These are phyloP conservation scores for Agrotis exclamationis DNA, from an alignment of 2,888 invertebrate genomes.

Conservation along the genomic window DNA sequence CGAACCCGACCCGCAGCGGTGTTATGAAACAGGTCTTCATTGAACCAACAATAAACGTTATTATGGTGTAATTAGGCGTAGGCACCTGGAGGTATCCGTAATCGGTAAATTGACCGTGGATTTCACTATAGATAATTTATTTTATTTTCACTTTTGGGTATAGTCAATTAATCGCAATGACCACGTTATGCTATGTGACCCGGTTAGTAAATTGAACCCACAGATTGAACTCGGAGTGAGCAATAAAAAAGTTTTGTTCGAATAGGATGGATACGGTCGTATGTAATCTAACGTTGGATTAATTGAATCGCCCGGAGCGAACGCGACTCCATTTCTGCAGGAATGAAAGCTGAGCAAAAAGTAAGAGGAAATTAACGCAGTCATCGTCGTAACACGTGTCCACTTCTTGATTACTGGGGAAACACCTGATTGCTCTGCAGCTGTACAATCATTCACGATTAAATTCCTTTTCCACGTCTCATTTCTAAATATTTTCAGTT, in stretches of 20 bases:
- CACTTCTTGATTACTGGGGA: conserved; percentile 32
- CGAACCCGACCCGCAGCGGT: conserved; percentile 79
- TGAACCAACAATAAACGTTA: conserved; percentile 67
- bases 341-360: conserved; percentile 67
- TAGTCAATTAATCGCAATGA: conserved; percentile 73
- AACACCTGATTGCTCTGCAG: conserved; percentile 12
- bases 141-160: conserved; percentile 52
- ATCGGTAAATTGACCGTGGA: conserved; percentile 38
- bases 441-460: too few species aligned
- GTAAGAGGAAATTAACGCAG: conserved; percentile 62
- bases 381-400: conserved; percentile 66
- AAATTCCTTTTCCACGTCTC: too few species aligned
- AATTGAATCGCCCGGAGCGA: conserved; percentile 79
- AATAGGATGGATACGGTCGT: conserved; percentile 65
- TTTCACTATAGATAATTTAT: conserved; percentile 31
- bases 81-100: conserved; percentile 40
- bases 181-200: conserved; percentile 63
- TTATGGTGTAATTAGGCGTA: conserved; percentile 53
- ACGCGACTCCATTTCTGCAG: conserved; percentile 69
- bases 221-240: conserved; percentile 65
- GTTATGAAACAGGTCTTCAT: conserved; percentile 79
- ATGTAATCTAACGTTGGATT: conserved; percentile 77
- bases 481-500: background rate
- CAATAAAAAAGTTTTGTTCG: conserved; percentile 71
- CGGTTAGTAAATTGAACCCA: conserved; percentile 72